Percentiles rank a stretch among this genome's conserved stretches.
Evolutionary conservation across 2,888 invertebrate species (phyloP).

Genomic region (Pseudococcus longispinus): DNA sequence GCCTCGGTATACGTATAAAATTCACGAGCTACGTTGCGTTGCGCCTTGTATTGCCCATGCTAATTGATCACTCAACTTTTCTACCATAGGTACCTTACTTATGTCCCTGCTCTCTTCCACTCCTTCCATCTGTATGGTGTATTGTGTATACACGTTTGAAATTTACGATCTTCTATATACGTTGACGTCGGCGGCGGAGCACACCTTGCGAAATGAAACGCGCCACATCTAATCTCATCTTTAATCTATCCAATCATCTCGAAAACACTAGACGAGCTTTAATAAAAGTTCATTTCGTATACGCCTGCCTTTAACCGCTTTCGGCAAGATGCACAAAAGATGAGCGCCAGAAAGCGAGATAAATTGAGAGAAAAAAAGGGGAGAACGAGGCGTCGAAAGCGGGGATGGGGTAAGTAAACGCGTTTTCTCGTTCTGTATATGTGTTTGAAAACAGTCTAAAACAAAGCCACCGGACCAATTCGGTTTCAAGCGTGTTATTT

Average conservation of each 20-base stretch:
- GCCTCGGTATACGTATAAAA: neutral
- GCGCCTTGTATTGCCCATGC: neutral
- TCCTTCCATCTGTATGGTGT: neutral
- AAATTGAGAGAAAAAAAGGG: neutral
- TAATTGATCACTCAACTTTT: slow-evolving; percentile 8
- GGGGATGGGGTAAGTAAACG: neutral
- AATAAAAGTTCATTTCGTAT: neutral
- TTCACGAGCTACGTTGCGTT: neutral
- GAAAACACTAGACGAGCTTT: neutral
- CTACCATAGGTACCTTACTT: neutral
- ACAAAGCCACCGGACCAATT: slow-evolving; percentile 22
- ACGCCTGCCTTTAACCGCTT: neutral
- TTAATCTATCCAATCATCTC: slow-evolving; percentile 13
- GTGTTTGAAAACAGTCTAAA: neutral
- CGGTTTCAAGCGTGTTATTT: neutral
- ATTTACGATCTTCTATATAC: neutral
- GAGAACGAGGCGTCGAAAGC: neutral
- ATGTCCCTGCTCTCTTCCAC: neutral
- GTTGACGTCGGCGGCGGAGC: neutral
- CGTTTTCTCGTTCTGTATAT: neutral
- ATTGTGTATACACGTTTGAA: neutral
- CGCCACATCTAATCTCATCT: neutral
- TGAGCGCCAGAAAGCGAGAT: neutral
- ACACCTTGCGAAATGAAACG: neutral
- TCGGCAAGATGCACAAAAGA: slow-evolving; percentile 12